Conservation (phyloP, 1,140 invertebrate genomes). For the Drosophila punjabiensis region DNA sequence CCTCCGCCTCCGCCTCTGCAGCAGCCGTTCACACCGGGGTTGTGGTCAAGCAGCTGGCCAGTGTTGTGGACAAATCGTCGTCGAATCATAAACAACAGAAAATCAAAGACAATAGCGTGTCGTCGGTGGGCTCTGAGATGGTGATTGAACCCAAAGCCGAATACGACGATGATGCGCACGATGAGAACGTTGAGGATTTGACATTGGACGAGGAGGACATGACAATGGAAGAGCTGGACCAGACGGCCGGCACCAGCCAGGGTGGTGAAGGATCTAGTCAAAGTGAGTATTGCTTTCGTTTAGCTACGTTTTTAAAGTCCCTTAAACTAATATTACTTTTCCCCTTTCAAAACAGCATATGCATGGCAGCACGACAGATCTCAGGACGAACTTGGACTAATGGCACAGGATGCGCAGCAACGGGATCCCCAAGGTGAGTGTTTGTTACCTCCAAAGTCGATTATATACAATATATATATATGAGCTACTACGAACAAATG, state of each 20-base stretch:
- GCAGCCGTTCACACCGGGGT: slow-evolving; percentile 66
- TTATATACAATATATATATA: slow-evolving; percentile 36
- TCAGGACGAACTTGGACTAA: slow-evolving; percentile 90
- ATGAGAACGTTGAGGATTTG: slow-evolving; percentile 93
- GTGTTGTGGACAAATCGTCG: slow-evolving; percentile 56
- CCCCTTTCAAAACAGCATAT: slow-evolving; percentile 85
- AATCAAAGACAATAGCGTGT: slow-evolving; percentile 72
- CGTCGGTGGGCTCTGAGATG: slow-evolving; percentile 85
- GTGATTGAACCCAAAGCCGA: slow-evolving; percentile 92
- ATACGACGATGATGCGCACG: slow-evolving; percentile 90
- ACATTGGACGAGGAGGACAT: slow-evolving; percentile 91
- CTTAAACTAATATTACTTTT: slow-evolving; percentile 1
- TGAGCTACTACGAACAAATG: slow-evolving; percentile 74
- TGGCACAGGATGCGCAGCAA: slow-evolving; percentile 91
- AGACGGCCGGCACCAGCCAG: slow-evolving; percentile 87
- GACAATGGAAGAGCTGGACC: slow-evolving; percentile 86
- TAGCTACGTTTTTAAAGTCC: neutral
- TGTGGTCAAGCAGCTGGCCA: slow-evolving; percentile 66
- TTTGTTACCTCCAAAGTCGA: slow-evolving; percentile 70
- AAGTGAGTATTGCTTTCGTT: slow-evolving; percentile 77
- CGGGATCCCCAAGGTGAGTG: slow-evolving; percentile 92
- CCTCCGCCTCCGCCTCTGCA: slow-evolving; percentile 50
- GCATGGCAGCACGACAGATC: slow-evolving; percentile 90
- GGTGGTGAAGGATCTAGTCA: slow-evolving; percentile 88
- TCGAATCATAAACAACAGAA: slow-evolving; percentile 80